Evolutionary conservation across 2,113 vertebrate species (phyloP).

Genomic region (Pseudorectes ferrugineus): DNA sequence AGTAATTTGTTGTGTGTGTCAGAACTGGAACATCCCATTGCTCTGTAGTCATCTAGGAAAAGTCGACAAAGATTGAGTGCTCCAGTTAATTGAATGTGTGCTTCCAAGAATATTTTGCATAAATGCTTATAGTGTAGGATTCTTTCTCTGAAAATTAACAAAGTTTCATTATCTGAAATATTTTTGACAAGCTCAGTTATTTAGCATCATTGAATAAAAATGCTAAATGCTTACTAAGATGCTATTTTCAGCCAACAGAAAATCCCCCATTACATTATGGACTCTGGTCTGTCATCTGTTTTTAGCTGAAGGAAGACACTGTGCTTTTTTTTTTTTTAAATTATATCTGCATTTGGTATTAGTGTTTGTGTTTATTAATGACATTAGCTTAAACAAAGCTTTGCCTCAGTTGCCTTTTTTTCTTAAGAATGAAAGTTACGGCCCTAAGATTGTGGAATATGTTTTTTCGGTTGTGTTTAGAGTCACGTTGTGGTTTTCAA

Average conservation of each 20-base stretch:
- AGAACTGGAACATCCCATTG: background rate
- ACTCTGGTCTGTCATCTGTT: background rate
- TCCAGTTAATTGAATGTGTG: background rate
- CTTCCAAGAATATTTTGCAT: background rate
- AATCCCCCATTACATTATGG: background rate
- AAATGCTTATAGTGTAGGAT: background rate
- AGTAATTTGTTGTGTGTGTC: background rate
- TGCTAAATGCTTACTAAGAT: background rate
- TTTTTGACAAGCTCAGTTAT: background rate
- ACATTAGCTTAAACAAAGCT: background rate
- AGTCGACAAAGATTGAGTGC: accelerated
- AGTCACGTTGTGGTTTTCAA: background rate
- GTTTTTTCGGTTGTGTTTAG: background rate
- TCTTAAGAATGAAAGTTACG: background rate
- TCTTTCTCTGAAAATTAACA: background rate
- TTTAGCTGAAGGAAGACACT: background rate
- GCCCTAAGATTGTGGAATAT: background rate
- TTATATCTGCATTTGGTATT: background rate
- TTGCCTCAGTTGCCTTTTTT: background rate
- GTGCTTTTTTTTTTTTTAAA: background rate
- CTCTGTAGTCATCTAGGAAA: background rate
- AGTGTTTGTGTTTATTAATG: background rate
- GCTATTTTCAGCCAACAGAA: background rate
- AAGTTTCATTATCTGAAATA: background rate
- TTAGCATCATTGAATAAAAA: background rate